These are phyloP conservation scores for Gorsachius magnificus DNA, from an alignment of 2,797 vertebrate genomes.

Conservation along the genomic window DNA sequence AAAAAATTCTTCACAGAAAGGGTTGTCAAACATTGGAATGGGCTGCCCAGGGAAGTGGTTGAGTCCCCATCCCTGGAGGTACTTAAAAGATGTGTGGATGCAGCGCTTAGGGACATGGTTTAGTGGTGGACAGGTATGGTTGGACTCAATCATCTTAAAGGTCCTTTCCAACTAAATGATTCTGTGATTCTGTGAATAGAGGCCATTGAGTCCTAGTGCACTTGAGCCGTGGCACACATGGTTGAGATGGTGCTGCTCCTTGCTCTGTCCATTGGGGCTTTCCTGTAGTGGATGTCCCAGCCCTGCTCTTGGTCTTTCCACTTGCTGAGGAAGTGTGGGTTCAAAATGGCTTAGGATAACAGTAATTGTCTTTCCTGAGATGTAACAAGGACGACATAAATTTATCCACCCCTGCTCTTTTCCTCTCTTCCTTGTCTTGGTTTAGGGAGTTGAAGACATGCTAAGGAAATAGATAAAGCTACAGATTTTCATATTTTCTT, in stretches of 20 bases:
- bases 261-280: neutral
- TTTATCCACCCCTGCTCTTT: neutral
- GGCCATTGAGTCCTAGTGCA: neutral
- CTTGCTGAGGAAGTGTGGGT: neutral
- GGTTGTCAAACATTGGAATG: too few relatives aligned
- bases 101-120: too few relatives aligned
- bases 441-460: neutral
- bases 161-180: too few relatives aligned
- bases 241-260: neutral
- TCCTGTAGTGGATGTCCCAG: neutral
- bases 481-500: neutral
- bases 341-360: neutral
- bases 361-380: neutral
- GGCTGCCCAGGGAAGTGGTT: too few relatives aligned
- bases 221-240: rapidly evolving
- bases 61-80: too few relatives aligned
- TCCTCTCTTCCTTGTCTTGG: neutral
- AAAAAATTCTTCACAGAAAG: too few relatives aligned
- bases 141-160: too few relatives aligned
- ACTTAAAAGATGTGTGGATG: too few relatives aligned
- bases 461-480: neutral
- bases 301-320: neutral
- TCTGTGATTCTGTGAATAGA: neutral
- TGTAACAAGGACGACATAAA: neutral
- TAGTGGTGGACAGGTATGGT: too few relatives aligned